Evolutionary conservation across 2,113 vertebrate genomes (phyloP), one percentile per base, ranked within the genome.

Genomic region (Thunnus thynnus): DNA sequence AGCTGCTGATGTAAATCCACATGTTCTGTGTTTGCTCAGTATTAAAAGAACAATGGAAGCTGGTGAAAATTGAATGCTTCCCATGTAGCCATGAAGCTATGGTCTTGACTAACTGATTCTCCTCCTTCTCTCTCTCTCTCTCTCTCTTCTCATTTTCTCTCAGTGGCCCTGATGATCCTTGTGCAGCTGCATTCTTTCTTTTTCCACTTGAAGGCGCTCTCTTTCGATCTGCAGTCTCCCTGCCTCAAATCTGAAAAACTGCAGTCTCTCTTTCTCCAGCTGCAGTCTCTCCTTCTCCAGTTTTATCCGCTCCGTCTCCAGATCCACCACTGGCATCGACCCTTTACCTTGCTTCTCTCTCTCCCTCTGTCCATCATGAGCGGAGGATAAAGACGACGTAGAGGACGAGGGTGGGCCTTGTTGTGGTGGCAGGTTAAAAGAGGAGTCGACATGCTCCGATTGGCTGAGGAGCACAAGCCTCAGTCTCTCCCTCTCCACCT

Each of bases 201-300:
- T 97, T 89, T 99, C 97, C 83, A 98, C 97, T 85, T 97, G 97
- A 47, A 98, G 95, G 66, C 96, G 96, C 27, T 99, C 97, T 92
- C 97, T 96, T 88, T 98, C 97, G 41, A 98, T 97, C 93, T 98
- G 97, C 82, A 98, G 94, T 87, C 97, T 95, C 82, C 97, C 96
- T 0, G 96, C 96, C 86, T 98, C 97, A 75, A 97, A 98, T 85
- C 97, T 98, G 2, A 98, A 90, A 80, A 98, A 97, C 89, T 98
- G 97, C 80, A 99, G 94, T 79, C 97, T 94, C 76, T 99, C 97
- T 17, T 97, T 98, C 74, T 98, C 97, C 67, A 99, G 91, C 72
- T 97, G 97, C 82, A 98, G 94, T 58, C 96, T 95, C 88, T 98
- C 97, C 74, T 96, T 96, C 90, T 99, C 97, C 5, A 99, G 95